Conservation (phyloP, 2,888 invertebrate species). For the Myopa testacea region DNA sequence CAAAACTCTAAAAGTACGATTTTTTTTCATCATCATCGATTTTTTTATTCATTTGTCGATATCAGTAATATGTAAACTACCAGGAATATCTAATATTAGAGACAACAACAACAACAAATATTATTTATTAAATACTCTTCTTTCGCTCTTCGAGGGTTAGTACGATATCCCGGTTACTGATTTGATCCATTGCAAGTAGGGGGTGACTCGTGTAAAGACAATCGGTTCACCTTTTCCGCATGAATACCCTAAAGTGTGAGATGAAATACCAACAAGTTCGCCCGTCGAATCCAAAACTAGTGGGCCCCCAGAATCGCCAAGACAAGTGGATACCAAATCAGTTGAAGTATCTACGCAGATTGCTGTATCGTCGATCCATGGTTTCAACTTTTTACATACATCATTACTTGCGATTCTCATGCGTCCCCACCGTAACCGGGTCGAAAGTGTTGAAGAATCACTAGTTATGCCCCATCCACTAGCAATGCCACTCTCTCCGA, state of each 20-base stretch:
- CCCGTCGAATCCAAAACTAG: background rate
- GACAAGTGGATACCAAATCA: background rate
- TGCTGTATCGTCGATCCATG: background rate
- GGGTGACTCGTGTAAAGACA: background rate
- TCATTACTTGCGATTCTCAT: background rate
- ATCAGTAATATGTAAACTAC: no score
- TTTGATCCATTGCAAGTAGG: slow-evolving; percentile 2
- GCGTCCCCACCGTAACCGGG: background rate
- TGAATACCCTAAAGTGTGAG: background rate
- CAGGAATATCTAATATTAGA: no score
- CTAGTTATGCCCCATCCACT: background rate
- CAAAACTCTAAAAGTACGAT: no score
- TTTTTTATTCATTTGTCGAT: no score
- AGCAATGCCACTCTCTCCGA: background rate
- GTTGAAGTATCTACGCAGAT: background rate
- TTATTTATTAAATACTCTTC: no score
- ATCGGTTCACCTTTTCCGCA: background rate
- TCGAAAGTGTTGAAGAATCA: background rate
- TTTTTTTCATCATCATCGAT: no score
- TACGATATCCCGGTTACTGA: background rate
- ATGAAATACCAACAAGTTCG: background rate
- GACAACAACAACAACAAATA: no score
- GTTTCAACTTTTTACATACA: background rate
- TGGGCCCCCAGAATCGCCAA: slow-evolving; percentile 9
- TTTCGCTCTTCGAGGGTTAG: no score